Evolutionary conservation across 2,888 invertebrate genomes (phyloP), one percentile per base, ranked within the genome.

Genomic region (Agriopis leucophaearia): DNA sequence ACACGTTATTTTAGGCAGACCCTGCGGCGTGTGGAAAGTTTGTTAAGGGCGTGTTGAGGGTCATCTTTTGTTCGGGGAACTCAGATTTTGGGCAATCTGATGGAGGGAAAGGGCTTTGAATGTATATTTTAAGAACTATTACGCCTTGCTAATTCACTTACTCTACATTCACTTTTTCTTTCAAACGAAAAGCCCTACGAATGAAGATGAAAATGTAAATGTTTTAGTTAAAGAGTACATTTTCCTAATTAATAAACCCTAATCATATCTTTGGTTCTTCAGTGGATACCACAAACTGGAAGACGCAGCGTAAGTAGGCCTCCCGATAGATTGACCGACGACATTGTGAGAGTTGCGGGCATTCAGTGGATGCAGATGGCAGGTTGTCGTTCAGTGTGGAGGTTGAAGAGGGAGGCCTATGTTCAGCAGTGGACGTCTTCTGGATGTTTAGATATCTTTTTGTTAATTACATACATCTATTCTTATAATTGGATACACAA

Each of bases 21-120:
- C 64, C 66, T 67, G 69, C 62, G 58, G 67, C 64, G 40, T 63
- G 66, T 63, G 65, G 57, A 64, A 67, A 67, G 70, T 73, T 71
- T 54, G 63, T 47, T 54, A 40, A 63, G 67, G 59, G 59, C 63
- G 66, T 60, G 65, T 58, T 52, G 52, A 66, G 73, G 64, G 66
- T 51, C 64, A 64, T 63, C 70, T 68, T 66, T 73, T 71, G 73
- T 71, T 67, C 35, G 16, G 38, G 38, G 27, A 52, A 58, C 35
- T 62, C 52, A 56, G 61, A 51, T 66, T 61, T 60, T 57, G 54
- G 67, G 36, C 27, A 52, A 62, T 57, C 40, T 62, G 18, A 57
- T 62, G 51, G 35, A 62, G 35, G 57, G 18, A 6, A 47, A 57
- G 15, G 57, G 62, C 42, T 66, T 60, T 54, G 35, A 65, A 60